phyloP scores from a whole-genome alignment of 2,888 invertebrate species.

The Spilosoma lubricipeda region DNA sequence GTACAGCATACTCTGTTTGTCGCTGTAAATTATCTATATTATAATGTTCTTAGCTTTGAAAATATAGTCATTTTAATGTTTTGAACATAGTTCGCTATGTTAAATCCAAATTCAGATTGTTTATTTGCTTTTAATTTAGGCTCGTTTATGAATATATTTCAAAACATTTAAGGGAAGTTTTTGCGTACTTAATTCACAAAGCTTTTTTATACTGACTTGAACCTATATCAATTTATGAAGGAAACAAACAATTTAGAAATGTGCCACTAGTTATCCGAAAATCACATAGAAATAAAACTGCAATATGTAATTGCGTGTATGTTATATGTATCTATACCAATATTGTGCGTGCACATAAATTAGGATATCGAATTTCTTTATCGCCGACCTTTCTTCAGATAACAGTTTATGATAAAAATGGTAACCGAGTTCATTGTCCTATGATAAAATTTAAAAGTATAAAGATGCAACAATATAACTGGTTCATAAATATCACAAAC shows the following conservation, averaged over 20 bases:
- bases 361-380: not conserved
- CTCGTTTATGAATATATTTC: too few relatives aligned
- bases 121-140: not conserved
- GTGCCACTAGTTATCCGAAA: not conserved
- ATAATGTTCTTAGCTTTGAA: not conserved
- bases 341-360: not conserved
- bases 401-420: not conserved
- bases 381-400: not conserved
- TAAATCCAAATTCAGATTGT: not conserved
- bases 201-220: too few relatives aligned
- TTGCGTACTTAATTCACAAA: too few relatives aligned
- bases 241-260: not conserved
- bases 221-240: too few relatives aligned
- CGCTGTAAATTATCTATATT: not conserved
- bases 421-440: not conserved
- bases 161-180: too few relatives aligned
- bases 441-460: not conserved
- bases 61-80: not conserved
- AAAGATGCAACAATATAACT: not conserved
- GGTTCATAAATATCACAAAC: not conserved
- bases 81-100: too few relatives aligned
- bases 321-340: not conserved
- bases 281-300: not conserved
- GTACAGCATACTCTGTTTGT: conserved; percentile 12
- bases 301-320: not conserved